Evolutionary conservation across 2,113 vertebrate genomes (phyloP).

Genomic region (Leuciscus idus): DNA sequence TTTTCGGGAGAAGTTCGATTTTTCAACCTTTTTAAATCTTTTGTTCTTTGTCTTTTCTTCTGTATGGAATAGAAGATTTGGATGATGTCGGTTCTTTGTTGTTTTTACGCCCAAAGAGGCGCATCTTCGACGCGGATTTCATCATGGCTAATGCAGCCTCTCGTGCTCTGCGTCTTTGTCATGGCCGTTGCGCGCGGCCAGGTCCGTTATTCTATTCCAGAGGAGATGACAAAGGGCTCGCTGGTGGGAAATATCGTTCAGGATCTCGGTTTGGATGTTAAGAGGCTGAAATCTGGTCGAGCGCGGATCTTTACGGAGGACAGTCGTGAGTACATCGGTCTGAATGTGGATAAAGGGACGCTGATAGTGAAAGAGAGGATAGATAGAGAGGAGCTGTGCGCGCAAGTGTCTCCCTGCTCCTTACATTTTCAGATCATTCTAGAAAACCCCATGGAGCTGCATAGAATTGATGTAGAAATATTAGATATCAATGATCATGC

Average conservation of each 20-base stretch:
- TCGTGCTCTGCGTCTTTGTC: slow-evolving; percentile 59
- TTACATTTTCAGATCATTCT: slow-evolving; percentile 68
- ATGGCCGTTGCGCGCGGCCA: slow-evolving; percentile 65
- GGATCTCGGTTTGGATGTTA: slow-evolving; percentile 76
- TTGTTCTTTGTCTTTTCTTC: background rate
- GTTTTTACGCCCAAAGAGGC: slow-evolving; percentile 69
- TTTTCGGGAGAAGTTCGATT: background rate
- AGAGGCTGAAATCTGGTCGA: slow-evolving; percentile 69
- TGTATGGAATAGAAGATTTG: slow-evolving; percentile 48
- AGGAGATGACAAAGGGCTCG: slow-evolving; percentile 60
- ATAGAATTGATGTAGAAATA: slow-evolving; percentile 77
- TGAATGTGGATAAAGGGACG: slow-evolving; percentile 66
- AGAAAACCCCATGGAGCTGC: slow-evolving; percentile 63
- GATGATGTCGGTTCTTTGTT: slow-evolving; percentile 59
- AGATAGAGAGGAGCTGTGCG: slow-evolving; percentile 66
- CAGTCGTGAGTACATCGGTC: slow-evolving; percentile 77
- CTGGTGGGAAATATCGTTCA: slow-evolving; percentile 76
- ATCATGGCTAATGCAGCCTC: slow-evolving; percentile 59
- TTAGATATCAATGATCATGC: slow-evolving; percentile 83
- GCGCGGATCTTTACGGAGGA: slow-evolving; percentile 76
- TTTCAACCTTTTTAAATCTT: background rate
- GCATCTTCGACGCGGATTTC: slow-evolving; percentile 55
- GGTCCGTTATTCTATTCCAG: slow-evolving; percentile 60
- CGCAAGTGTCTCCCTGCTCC: slow-evolving; percentile 56
- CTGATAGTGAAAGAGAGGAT: slow-evolving; percentile 64